Conservation (phyloP, 2,797 vertebrate species). For the Gorsachius magnificus region DNA sequence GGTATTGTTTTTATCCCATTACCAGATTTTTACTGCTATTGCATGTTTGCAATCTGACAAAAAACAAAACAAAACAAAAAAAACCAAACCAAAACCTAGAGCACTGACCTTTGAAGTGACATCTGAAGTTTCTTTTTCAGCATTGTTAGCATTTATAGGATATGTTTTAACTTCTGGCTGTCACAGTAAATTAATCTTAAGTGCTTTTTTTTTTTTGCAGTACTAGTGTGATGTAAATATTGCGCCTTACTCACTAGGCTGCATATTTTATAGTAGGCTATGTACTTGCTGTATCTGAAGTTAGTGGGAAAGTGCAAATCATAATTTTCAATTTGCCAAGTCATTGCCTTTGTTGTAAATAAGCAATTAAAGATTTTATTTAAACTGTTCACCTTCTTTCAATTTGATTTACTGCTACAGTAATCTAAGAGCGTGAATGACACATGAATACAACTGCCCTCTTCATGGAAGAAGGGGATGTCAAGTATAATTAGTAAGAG, state of each 20-base stretch:
- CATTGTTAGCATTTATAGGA: constrained; percentile 16
- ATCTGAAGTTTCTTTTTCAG: constrained; percentile 39
- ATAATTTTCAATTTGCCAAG: constrained; percentile 25
- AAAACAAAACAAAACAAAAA: not conserved
- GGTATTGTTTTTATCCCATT: not conserved
- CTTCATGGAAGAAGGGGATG: not conserved
- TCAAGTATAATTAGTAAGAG: not conserved
- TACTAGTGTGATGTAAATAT: constrained; percentile 73
- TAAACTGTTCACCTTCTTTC: constrained; percentile 14
- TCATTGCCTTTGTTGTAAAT: constrained; percentile 72
- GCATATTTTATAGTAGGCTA: constrained; percentile 43
- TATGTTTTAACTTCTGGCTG: constrained; percentile 40
- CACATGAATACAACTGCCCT: not conserved
- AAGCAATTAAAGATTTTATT: constrained; percentile 73
- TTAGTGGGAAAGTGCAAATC: constrained; percentile 41
- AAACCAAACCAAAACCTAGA: not conserved
- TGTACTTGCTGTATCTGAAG: constrained; percentile 40
- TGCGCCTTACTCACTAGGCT: constrained; percentile 74
- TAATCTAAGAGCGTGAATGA: not conserved
- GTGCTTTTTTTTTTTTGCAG: constrained; percentile 65
- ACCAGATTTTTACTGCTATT: constrained; percentile 14
- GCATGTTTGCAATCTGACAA: constrained; percentile 38
- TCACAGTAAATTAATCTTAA: constrained; percentile 45
- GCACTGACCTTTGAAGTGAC: not conserved
- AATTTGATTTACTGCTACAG: not conserved